Evolutionary conservation across 1,140 invertebrate genomes (phyloP), one percentile per base, ranked within the genome.

Genomic region (Proctacanthus coquilletti): DNA sequence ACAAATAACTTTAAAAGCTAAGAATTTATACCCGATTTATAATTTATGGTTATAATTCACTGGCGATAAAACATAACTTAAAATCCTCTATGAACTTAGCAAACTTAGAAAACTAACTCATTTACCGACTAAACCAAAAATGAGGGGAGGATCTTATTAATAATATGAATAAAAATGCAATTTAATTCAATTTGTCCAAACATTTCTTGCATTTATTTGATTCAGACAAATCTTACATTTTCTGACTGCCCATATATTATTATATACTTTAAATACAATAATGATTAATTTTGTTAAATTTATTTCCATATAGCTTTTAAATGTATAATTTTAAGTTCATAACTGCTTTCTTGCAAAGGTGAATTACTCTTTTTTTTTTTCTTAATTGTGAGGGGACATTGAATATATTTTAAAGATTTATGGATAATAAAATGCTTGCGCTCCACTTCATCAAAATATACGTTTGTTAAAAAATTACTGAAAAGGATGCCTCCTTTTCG

Each of bases 181-280:
- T 33, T 33, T 18, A 11, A 14, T 33, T 33, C 15, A n/a, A 33
- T 33, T 33, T 33, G 10, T 33, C 18, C 18, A 14, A 14, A 14
- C 18, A n/a, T n/a, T n/a, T n/a, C n/a, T 27, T 27, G 23, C 13
- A 27, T 27, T 27, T 27, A 27, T 35, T 10, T 17, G 6, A 35
- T 35, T 33, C 31, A 25, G 30, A 32, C 30, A 32, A 32, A 32
- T 32, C 30, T 32, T 32, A 32, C 30, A 32, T 13, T 32, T 32
- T 32, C 30, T 32, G 30, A 32, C 30, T 32, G 30, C 30, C 30
- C 30, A 32, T 32, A 32, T 32, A 32, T 32, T 8, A 13, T 6
- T 32, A 32, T 32, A 32, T 32, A 32, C 30, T 10, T 25, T 25
- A 25, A 25, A 25, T 25, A 32, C 17, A 32, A 17, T 32, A 32